phyloP scores from a whole-genome alignment of 2,113 vertebrate species.

The Dipodomys ordii region DNA sequence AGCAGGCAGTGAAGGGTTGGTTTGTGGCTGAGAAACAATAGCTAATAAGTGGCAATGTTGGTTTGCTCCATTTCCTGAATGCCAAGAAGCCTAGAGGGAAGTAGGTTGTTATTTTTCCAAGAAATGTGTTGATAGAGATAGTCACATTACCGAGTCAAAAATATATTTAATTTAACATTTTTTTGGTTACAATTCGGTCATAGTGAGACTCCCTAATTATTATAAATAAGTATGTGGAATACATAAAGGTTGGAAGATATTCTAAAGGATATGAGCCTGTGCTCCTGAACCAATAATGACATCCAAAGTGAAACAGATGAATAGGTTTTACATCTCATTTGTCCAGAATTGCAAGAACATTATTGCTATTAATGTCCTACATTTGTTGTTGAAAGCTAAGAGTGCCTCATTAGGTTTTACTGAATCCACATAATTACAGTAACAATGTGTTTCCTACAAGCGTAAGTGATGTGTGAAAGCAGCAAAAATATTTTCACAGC shows the following conservation, averaged over 20 bases:
- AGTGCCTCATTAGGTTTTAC: conserved; percentile 32
- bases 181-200: neutral
- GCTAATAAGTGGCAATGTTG: neutral
- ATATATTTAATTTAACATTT: conserved; percentile 26
- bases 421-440: conserved; percentile 42
- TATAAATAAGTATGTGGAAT: neutral
- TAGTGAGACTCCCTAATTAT: neutral
- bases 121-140: neutral
- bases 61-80: neutral
- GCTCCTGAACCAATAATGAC: neutral
- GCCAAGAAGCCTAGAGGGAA: neutral
- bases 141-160: neutral
- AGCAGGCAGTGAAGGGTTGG: neutral
- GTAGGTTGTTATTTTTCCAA: neutral
- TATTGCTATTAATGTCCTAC: neutral
- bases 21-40: neutral
- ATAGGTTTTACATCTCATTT: neutral
- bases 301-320: neutral
- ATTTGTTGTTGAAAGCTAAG: conserved; percentile 14
- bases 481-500: conserved; percentile 59
- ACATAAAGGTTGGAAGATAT: neutral
- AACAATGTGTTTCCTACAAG: conserved; percentile 40
- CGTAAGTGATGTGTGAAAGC: conserved; percentile 47
- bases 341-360: neutral
- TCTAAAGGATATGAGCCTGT: neutral